Evolutionary conservation across 2,797 vertebrate genomes (phyloP).

Genomic region (Notolepis coatsorum): DNA sequence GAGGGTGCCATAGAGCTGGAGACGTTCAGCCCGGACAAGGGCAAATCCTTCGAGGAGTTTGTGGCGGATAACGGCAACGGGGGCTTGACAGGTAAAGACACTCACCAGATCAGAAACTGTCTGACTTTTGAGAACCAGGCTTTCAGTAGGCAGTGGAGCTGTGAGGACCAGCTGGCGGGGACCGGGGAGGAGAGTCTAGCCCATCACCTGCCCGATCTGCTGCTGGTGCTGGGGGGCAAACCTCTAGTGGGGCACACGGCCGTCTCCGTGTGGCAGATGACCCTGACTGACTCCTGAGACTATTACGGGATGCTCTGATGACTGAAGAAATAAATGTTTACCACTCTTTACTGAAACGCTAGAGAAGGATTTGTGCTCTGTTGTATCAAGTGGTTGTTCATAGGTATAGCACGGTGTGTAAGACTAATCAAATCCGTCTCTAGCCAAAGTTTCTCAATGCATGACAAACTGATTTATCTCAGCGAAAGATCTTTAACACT

Average conservation of each 20-base stretch:
- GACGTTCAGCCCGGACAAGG: conserved; percentile 66
- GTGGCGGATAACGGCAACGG: conserved; percentile 1
- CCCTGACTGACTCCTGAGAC: conserved; percentile 65
- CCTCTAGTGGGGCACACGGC: conserved; percentile 66
- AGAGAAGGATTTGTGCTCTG: too few relatives aligned
- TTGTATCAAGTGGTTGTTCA: not conserved
- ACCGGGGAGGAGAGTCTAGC: conserved; percentile 29
- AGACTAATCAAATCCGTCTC: too few relatives aligned
- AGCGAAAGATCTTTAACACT: too few relatives aligned
- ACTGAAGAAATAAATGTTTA: too few relatives aligned
- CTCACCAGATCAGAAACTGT: conserved; percentile 34
- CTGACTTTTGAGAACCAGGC: conserved; percentile 77
- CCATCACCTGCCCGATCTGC: conserved; percentile 70
- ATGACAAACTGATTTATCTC: too few relatives aligned
- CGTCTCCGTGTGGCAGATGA: conserved; percentile 85
- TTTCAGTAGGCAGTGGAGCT: conserved; percentile 50
- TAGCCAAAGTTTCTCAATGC: too few relatives aligned
- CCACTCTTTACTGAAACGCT: too few relatives aligned
- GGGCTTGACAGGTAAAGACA: not conserved
- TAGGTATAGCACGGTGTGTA: too few relatives aligned
- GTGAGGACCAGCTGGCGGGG: conserved; percentile 26
- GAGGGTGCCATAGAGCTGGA: conserved; percentile 83
- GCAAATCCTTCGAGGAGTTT: not conserved
- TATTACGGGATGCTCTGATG: too few relatives aligned
- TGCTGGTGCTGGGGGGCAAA: conserved; percentile 87